Percentiles rank a stretch among this genome's conserved stretches.
Evolutionary conservation across 2,113 vertebrate species (phyloP).

Genomic region (Hepsetus odoe): DNA sequence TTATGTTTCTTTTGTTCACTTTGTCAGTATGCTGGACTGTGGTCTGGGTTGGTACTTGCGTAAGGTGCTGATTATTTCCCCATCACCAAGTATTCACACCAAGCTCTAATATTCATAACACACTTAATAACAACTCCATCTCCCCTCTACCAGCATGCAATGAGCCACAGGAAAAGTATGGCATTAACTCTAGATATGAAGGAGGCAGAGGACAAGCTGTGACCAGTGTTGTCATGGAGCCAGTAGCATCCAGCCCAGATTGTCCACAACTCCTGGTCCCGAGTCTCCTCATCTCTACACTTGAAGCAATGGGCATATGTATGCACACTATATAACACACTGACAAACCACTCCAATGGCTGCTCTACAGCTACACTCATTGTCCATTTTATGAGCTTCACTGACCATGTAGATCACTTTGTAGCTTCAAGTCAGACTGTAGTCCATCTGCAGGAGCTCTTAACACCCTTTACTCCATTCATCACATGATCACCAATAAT

Average conservation of each 20-base stretch:
- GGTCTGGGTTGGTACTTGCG: not conserved
- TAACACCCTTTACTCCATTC: too few species aligned
- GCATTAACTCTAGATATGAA: not conserved
- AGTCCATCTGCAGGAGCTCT: too few species aligned
- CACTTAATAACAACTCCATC: conserved; percentile 19
- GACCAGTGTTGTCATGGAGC: conserved; percentile 30
- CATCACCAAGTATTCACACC: conserved; percentile 13
- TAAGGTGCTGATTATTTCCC: conserved; percentile 17
- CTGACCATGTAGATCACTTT: too few species aligned
- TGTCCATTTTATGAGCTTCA: too few species aligned
- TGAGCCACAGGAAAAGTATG: not conserved
- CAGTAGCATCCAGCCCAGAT: not conserved
- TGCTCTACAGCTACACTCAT: too few species aligned
- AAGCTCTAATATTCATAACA: conserved; percentile 20
- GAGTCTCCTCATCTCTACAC: not conserved
- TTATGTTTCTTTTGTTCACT: not conserved
- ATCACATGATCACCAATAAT: too few species aligned
- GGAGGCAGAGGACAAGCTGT: not conserved
- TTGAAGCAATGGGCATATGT: too few species aligned
- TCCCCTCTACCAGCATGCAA: not conserved
- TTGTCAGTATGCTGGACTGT: not conserved
- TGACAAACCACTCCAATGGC: too few species aligned
- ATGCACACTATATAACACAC: too few species aligned
- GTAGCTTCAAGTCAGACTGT: too few species aligned
- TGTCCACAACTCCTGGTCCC: conserved; percentile 12